Conservation (phyloP, 1,140 invertebrate species). For the Conus betulinus region DNA sequence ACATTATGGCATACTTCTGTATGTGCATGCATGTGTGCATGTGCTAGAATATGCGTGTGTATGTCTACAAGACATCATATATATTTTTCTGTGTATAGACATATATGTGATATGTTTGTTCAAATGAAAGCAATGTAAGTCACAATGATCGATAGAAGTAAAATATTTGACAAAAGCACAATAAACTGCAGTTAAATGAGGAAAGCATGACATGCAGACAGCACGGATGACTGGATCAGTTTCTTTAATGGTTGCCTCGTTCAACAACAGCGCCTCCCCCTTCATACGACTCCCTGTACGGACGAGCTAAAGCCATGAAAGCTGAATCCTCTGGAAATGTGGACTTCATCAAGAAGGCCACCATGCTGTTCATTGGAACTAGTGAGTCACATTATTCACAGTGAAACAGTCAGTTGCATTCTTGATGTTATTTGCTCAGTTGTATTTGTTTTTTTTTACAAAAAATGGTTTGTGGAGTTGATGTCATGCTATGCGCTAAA, state of each 20-base stretch:
- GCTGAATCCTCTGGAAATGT: slow-evolving; percentile 1
- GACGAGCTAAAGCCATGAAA: background rate
- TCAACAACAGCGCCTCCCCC: background rate
- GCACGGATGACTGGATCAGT: too few relatives aligned
- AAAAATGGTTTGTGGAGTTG: too few relatives aligned
- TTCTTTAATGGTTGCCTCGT: background rate
- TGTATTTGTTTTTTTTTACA: too few relatives aligned
- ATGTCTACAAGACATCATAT: background rate
- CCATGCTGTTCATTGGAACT: background rate
- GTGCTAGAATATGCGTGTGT: background rate
- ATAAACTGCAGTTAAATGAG: too few relatives aligned
- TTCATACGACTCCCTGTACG: slow-evolving; percentile 18
- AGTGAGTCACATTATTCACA: background rate
- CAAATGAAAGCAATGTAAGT: too few relatives aligned
- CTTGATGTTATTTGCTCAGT: too few relatives aligned
- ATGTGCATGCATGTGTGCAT: background rate
- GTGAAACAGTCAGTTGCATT: too few relatives aligned
- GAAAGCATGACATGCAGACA: too few relatives aligned
- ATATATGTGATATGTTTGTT: too few relatives aligned
- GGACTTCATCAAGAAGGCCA: slow-evolving; percentile 6
- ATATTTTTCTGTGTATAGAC: background rate
- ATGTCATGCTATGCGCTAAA: too few relatives aligned
- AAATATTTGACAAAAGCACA: too few relatives aligned
- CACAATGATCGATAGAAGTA: too few relatives aligned
- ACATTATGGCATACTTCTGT: background rate